A percentile compares a stretch with the other conserved stretches of the same genome.
Evolutionary conservation across 2,888 invertebrate species (phyloP).

Genomic region (Hyles lineata): DNA sequence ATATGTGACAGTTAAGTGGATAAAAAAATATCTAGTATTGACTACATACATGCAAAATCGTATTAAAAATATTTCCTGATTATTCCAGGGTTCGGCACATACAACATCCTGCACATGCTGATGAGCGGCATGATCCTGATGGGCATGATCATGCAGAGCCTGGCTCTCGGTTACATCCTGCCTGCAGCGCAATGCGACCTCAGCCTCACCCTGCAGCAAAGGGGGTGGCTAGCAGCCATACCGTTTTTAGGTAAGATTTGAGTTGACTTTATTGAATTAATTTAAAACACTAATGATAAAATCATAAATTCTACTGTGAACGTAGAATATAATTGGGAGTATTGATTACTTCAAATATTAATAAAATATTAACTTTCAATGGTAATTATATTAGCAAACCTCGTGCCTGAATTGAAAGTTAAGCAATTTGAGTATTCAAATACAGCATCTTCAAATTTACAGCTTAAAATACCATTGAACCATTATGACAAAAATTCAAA

Average conservation of each 20-base stretch:
- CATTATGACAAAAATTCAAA: too few relatives aligned
- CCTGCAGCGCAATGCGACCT: slow-evolving; percentile 89
- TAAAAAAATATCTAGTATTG: neutral
- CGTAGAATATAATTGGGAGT: too few relatives aligned
- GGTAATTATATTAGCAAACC: too few relatives aligned
- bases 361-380: too few relatives aligned
- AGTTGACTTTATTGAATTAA: neutral
- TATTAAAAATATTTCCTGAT: neutral
- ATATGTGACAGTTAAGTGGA: too few relatives aligned
- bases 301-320: too few relatives aligned
- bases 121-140: slow-evolving; percentile 86
- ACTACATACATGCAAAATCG: neutral
- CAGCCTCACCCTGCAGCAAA: slow-evolving; percentile 83
- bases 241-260: slow-evolving; percentile 85
- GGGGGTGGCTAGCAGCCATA: slow-evolving; percentile 87
- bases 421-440: neutral
- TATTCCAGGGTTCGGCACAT: slow-evolving; percentile 84
- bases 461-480: too few relatives aligned
- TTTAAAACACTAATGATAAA: neutral
- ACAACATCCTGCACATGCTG: slow-evolving; percentile 86
- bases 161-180: slow-evolving; percentile 87
- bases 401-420: too few relatives aligned
- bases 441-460: neutral
- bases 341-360: too few relatives aligned
- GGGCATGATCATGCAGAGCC: slow-evolving; percentile 88